Evolutionary conservation across 2,797 vertebrate genomes (phyloP), one percentile per base, ranked within the genome.

Genomic region (Rallus crepitans): DNA sequence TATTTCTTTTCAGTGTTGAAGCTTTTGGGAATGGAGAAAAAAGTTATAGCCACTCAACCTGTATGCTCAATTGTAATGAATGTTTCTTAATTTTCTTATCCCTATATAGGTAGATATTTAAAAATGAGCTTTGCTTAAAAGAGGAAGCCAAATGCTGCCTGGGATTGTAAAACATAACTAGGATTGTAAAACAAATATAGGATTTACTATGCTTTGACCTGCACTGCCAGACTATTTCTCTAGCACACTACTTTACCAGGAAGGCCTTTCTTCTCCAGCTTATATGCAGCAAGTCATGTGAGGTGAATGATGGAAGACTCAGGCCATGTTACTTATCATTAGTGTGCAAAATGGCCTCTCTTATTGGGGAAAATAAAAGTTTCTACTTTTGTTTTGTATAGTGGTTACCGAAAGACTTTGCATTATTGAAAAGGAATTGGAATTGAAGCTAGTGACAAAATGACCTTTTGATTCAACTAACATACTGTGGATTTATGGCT

Each of bases 201-300:
- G 24, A 75, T 96, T 97, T 95, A 80, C 61, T 83, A 12, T 86
- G 57, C 78, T 96, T 93, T 95, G 55, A 94, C 39, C 47, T 40
- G 52, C 30, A 87, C 79, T 76, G 45, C 86, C 63, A 96, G 81
- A 85, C 40, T 83, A 56, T 75, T 92, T 91, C 82, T 63, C 75
- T 87, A 86, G 69, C 69, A 69, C 35, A 48, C 64, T 82, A 57
- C 73, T 92, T 95, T 56, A 84, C 52, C 33, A 90, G 79, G 42
- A 94, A 89, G n/a, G 82, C 18, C 33, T 70, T 65, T 89, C 35
- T 93, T 82, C 82, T 93, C 40, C 55, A 82, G 33, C 48, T 77
- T 77, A 70, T 69, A 90, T 3, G 66, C 57, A 75, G 59, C 52
- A 53, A 91, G 68, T 37, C 86, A 35, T 80, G 71, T 76, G 91